phyloP scores from a whole-genome alignment of 2,888 invertebrate species.

The Acrobeloides nanus region DNA sequence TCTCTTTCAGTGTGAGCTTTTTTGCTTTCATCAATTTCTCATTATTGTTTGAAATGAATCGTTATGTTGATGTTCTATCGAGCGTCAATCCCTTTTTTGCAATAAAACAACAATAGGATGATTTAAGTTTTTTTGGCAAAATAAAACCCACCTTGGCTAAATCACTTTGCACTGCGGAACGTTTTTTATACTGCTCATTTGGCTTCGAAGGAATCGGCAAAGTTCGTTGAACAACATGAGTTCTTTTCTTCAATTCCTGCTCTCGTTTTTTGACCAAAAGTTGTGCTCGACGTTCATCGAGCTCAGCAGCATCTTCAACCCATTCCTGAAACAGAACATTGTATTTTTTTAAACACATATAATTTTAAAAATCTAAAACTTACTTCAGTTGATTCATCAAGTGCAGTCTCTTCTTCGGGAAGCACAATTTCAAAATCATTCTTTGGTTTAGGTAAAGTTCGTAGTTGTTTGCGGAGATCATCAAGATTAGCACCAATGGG shows the following conservation, averaged over 20 bases:
- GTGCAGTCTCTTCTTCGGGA: conserved; percentile 63
- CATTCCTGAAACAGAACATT: conserved; percentile 29
- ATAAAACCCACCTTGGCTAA: conserved; percentile 27
- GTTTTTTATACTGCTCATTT: conserved; percentile 33
- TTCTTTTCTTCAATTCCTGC: conserved; percentile 28
- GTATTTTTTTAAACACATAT: not conserved
- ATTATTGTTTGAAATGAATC: too few relatives aligned
- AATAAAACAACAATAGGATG: not conserved
- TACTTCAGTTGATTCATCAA: conserved; percentile 14
- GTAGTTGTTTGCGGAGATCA: conserved; percentile 61
- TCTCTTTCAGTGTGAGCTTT: not conserved
- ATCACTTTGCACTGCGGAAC: conserved; percentile 28
- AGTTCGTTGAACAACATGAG: conserved; percentile 37
- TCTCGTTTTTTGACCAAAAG: conserved; percentile 51
- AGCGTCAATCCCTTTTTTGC: too few relatives aligned
- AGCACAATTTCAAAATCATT: conserved; percentile 98
- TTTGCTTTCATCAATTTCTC: not conserved
- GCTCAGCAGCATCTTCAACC: conserved; percentile 51
- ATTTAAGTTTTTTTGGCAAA: not conserved
- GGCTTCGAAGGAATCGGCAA: conserved; percentile 44
- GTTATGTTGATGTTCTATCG: too few relatives aligned
- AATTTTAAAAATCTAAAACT: conserved; percentile 3
- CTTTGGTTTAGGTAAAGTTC: conserved; percentile 74
- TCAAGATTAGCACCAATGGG: conserved; percentile 59
- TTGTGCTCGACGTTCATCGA: conserved; percentile 49